Percentiles rank a stretch among this genome's conserved stretches.
Evolutionary conservation across 2,888 invertebrate genomes (phyloP).

Genomic region (Zhuqinia jingwanae): DNA sequence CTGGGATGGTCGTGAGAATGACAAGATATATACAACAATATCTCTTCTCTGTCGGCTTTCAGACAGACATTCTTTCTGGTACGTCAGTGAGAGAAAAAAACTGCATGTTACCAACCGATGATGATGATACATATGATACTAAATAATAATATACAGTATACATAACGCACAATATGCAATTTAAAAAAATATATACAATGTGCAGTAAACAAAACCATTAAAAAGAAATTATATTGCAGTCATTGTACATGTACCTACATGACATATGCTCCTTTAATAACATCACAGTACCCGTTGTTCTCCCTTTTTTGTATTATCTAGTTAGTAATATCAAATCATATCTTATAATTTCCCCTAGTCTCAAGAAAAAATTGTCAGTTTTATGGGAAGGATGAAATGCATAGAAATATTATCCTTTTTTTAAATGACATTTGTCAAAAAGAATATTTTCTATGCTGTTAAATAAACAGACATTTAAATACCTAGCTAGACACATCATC

Average conservation of each 20-base stretch:
- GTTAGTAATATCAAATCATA: not conserved
- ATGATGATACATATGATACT: too few relatives aligned
- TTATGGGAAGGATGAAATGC: too few relatives aligned
- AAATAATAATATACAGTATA: not conserved
- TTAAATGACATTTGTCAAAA: not conserved
- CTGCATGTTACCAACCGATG: not conserved
- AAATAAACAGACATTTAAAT: too few relatives aligned
- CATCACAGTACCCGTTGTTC: too few relatives aligned
- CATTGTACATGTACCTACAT: too few relatives aligned
- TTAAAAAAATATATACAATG: constrained; percentile 11
- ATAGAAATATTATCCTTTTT: not conserved
- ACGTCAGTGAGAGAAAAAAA: not conserved
- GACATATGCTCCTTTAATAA: too few relatives aligned
- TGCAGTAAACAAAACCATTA: constrained; percentile 17
- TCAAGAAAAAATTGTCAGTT: too few relatives aligned
- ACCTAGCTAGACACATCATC: not conserved
- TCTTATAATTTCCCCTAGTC: too few relatives aligned
- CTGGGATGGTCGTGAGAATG: constrained; percentile 44
- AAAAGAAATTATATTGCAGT: not conserved
- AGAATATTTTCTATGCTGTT: too few relatives aligned
- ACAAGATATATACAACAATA: constrained; percentile 16
- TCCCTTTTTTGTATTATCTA: too few relatives aligned
- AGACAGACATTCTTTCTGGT: too few relatives aligned
- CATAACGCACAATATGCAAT: not conserved
- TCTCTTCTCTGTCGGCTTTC: constrained; percentile 19